These are phyloP conservation scores for Eupithecia subumbrata DNA, from an alignment of 2,888 invertebrate species.

Conservation along the genomic window DNA sequence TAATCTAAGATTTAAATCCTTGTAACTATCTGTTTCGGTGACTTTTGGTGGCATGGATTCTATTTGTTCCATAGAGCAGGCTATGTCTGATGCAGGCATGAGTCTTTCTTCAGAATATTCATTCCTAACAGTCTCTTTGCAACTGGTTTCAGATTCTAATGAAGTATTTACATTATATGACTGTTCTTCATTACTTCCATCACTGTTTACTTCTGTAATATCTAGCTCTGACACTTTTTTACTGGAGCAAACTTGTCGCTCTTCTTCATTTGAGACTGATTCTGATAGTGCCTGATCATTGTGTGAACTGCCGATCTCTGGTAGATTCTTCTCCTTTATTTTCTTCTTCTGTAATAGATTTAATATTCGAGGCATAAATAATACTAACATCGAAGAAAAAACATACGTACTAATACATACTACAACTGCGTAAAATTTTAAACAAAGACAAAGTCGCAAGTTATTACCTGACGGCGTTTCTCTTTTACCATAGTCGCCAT, in stretches of 20 bases:
- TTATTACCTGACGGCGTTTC: constrained; percentile 67
- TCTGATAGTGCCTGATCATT: neutral
- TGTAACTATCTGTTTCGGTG: constrained; percentile 41
- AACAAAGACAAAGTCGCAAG: neutral
- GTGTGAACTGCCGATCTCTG: neutral
- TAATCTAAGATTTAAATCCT: constrained; percentile 52
- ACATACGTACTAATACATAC: too few species aligned
- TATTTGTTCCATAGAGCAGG: neutral
- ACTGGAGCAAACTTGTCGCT: neutral
- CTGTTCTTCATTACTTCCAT: neutral
- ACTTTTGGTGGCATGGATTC: constrained; percentile 1
- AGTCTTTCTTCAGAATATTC: constrained; percentile 4
- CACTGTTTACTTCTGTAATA: neutral
- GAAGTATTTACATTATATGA: neutral
- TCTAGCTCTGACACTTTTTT: neutral
- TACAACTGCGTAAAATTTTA: neutral
- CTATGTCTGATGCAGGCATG: neutral
- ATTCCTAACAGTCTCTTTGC: neutral
- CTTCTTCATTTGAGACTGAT: neutral
- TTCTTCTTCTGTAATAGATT: constrained; percentile 66
- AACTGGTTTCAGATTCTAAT: neutral
- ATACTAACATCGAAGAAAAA: neutral
- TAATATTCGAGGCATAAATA: neutral
- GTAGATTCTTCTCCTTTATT: constrained; percentile 48
- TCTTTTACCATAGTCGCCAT: constrained; percentile 78